Evolutionary conservation across 2,113 vertebrate genomes (phyloP), one percentile per base, ranked within the genome.

Genomic region (Urocitellus parryii): DNA sequence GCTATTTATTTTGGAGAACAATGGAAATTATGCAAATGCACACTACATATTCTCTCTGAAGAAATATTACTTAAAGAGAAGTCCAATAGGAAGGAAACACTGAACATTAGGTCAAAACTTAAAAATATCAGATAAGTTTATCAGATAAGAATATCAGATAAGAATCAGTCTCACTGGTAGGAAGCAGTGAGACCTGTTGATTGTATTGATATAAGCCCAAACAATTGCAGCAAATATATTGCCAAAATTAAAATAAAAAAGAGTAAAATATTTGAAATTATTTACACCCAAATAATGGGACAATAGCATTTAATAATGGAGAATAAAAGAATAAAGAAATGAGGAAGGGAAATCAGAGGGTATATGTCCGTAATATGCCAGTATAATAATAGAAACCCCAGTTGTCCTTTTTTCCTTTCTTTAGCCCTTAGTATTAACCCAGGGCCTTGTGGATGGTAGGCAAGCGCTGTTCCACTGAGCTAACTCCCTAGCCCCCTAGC

Each of bases 221-320:
- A 72, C 20, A 42, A 67, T 11, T 45, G 25, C 6, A 56, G 37
- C 3, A 45, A 73, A 27, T 53, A n/a, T 18, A n/a, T 63, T 74
- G 56, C 56, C 77, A 78, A 86, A 79, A 42, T 17, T 18, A n/a
- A 73, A 37, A 74, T 39, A 12, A 84, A 87, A 22, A 84, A 42
- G 24, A 68, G 53, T 65, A n/a, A 79, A 85, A 48, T 73, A 79
- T 39, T 90, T 90, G 34, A 89, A 88, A 88, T 70, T 74, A 86
- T 70, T 91, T 90, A 56, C 25, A 77, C 42, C 77, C 24, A 91
- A 93, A 88, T 70, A 78, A 89, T 65, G 29, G 27, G 32, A 53
- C 56, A 63, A 78, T 3, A 13, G 4, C 56, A 84, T 67, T 72
- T 18, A 95, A 88, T 65, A 96, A 17, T 42, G 10, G 27, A 83